Percentiles rank a stretch among this genome's conserved stretches.
Evolutionary conservation across 1,140 invertebrate species (phyloP).

Genomic region (Sinonovacula constricta): DNA sequence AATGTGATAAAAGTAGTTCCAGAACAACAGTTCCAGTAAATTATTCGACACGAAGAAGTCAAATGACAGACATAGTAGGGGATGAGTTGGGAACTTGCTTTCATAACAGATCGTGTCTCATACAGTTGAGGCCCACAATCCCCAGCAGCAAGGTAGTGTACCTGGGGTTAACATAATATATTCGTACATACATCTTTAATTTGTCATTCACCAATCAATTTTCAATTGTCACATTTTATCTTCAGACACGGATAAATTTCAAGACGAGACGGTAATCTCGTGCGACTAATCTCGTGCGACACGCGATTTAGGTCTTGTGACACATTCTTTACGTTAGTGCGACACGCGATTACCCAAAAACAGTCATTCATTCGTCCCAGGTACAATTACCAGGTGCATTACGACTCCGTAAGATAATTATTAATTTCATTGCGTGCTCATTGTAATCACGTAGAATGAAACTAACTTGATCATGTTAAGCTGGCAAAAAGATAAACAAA

Average conservation of each 20-base stretch:
- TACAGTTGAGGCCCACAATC: no score
- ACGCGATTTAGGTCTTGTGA: slow-evolving; percentile 46
- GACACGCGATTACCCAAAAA: slow-evolving; percentile 42
- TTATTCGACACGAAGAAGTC: no score
- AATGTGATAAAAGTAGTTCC: no score
- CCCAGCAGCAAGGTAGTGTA: background rate
- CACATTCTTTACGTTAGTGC: slow-evolving; percentile 35
- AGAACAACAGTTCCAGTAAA: no score
- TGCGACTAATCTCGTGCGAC: slow-evolving; percentile 45
- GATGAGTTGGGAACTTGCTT: no score
- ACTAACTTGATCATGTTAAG: slow-evolving; percentile 49
- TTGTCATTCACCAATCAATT: slow-evolving; percentile 45
- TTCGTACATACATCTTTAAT: slow-evolving; percentile 38
- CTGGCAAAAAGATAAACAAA: no score
- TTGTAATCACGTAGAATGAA: slow-evolving; percentile 40
- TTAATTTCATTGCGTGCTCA: slow-evolving; percentile 49
- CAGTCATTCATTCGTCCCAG: slow-evolving; percentile 44
- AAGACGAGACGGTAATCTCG: slow-evolving; percentile 27
- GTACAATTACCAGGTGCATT: slow-evolving; percentile 52
- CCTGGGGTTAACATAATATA: background rate
- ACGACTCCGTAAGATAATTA: slow-evolving; percentile 49
- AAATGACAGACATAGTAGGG: no score
- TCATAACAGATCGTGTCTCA: no score
- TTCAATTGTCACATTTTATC: slow-evolving; percentile 32
- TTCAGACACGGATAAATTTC: slow-evolving; percentile 52